phyloP scores from a whole-genome alignment of 92 coral and sea anemone genomes.

The Parazoanthus swiftii region DNA sequence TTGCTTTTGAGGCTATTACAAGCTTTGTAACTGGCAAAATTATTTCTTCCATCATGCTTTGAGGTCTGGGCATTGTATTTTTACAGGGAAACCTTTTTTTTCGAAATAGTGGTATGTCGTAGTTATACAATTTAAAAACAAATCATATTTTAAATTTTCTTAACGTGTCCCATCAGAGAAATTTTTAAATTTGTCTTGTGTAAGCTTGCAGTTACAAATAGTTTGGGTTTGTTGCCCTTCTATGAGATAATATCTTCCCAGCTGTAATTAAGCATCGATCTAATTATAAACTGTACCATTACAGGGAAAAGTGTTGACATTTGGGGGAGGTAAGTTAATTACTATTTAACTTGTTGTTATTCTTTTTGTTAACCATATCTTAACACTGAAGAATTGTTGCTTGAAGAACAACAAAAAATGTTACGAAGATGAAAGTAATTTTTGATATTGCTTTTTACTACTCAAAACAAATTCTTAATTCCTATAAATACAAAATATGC shows the following conservation, averaged over 20 bases:
- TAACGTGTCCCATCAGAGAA: background rate
- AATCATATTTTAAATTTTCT: background rate
- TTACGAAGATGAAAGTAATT: too few species aligned
- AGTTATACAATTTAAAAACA: too few species aligned
- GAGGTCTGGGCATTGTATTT: too few species aligned
- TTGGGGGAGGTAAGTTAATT: constrained; percentile 84
- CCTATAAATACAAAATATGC: background rate
- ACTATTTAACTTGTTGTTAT: too few species aligned
- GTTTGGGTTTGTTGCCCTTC: background rate
- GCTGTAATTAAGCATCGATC: background rate
- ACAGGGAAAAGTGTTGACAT: constrained; percentile 87
- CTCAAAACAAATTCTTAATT: background rate
- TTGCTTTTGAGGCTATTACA: too few species aligned
- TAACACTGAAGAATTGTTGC: too few species aligned
- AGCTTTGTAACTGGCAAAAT: too few species aligned
- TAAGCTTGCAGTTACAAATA: background rate
- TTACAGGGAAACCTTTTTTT: too few species aligned
- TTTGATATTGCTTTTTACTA: background rate
- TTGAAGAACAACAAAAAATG: too few species aligned
- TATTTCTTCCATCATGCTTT: too few species aligned
- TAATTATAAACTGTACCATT: background rate
- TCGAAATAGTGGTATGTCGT: background rate
- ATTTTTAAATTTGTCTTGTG: background rate
- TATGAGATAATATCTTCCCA: background rate
- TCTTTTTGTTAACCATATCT: background rate